These are phyloP conservation scores for Microcebus ravelobensis DNA, from an alignment of 2,113 vertebrate species.

Conservation along the genomic window DNA sequence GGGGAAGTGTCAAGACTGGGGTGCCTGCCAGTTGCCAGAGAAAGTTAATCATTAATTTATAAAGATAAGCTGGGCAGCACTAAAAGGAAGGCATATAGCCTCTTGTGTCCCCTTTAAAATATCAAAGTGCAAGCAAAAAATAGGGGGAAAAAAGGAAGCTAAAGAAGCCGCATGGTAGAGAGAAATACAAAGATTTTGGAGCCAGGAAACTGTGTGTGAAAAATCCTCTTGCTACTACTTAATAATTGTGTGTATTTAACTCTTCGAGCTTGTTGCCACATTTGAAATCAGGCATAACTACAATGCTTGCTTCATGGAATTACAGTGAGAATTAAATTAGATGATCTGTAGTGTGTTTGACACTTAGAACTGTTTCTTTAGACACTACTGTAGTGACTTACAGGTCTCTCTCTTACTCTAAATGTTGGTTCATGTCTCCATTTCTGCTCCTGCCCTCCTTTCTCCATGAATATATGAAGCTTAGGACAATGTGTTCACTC, in stretches of 20 bases:
- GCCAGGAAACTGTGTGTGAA: background rate
- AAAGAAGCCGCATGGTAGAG: background rate
- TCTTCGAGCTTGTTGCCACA: background rate
- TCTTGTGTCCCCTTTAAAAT: slow-evolving; percentile 51
- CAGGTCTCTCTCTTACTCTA: background rate
- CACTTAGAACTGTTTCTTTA: background rate
- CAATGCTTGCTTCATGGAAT: background rate
- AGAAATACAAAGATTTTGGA: slow-evolving; percentile 11
- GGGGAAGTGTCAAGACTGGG: slow-evolving; percentile 52
- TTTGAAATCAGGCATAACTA: slow-evolving; percentile 8
- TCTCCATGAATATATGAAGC: background rate
- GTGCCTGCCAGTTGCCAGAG: slow-evolving; percentile 43
- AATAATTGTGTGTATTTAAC: background rate
- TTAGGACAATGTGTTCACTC: background rate
- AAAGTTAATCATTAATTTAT: slow-evolving; percentile 64
- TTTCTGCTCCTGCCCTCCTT: background rate
- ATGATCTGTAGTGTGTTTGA: background rate
- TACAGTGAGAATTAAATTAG: background rate
- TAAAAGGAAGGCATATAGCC: background rate
- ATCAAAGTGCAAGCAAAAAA: slow-evolving; percentile 39
- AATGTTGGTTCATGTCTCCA: background rate
- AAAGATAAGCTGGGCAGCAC: slow-evolving; percentile 58
- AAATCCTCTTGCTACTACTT: background rate
- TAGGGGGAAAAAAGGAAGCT: background rate
- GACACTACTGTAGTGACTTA: background rate